phyloP scores from a whole-genome alignment of 1,140 invertebrate genomes.

The Oppia nitens region DNA sequence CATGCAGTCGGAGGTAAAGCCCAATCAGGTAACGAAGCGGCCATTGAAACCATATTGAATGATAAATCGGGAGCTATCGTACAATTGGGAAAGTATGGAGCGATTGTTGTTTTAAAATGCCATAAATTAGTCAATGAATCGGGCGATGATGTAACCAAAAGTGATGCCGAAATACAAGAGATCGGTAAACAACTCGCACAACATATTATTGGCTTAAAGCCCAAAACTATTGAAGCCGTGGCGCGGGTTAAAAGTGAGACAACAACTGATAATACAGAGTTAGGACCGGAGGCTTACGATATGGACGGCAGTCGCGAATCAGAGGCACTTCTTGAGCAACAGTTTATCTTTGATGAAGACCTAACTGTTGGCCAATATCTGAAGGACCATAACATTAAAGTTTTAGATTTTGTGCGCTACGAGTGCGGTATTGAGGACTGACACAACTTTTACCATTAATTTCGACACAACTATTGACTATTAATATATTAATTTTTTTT shows the following conservation, averaged over 20 bases:
- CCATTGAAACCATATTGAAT: too few relatives aligned
- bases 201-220: slow-evolving; percentile 81
- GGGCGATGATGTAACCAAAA: neutral
- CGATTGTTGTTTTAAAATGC: slow-evolving; percentile 47
- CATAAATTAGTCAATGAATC: slow-evolving; percentile 10
- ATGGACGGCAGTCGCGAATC: neutral
- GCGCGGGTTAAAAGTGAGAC: slow-evolving; percentile 38
- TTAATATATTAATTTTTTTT: neutral
- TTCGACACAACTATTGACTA: too few relatives aligned
- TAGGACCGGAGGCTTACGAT: slow-evolving; percentile 6
- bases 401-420: slow-evolving; percentile 67
- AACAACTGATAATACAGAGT: neutral
- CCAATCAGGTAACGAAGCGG: slow-evolving; percentile 15
- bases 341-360: slow-evolving; percentile 60
- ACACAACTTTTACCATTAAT: neutral
- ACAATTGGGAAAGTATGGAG: slow-evolving; percentile 58
- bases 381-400: slow-evolving; percentile 41
- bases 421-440: slow-evolving; percentile 45
- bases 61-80: too few relatives aligned
- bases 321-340: slow-evolving; percentile 44
- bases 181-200: slow-evolving; percentile 61
- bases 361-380: slow-evolving; percentile 54
- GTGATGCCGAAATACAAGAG: slow-evolving; percentile 28
- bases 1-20: slow-evolving; percentile 44
- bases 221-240: slow-evolving; percentile 39